Percentiles rank a stretch among this genome's conserved stretches.
These are phyloP conservation scores for Dilophus febrilis DNA, from an alignment of 2,888 invertebrate genomes.

Conservation along the genomic window DNA sequence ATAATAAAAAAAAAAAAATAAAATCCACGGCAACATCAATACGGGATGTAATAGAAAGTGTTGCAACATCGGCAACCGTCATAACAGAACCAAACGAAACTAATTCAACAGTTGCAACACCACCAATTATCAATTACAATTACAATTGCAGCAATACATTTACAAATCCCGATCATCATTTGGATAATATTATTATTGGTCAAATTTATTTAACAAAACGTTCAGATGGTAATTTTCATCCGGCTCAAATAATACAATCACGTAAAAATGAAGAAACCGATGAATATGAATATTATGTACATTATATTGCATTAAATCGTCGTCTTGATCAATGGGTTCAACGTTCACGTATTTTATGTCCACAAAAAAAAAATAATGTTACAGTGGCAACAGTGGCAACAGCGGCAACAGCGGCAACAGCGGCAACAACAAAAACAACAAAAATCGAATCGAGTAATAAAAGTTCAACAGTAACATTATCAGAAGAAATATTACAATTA, in stretches of 20 bases:
- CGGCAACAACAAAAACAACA: too few species aligned
- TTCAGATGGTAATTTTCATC: constrained; percentile 34
- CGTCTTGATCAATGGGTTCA: constrained; percentile 94
- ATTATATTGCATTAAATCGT: constrained; percentile 90
- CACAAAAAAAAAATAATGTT: too few species aligned
- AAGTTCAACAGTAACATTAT: neutral
- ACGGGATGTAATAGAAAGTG: too few species aligned
- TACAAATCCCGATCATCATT: too few species aligned
- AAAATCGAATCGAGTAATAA: too few species aligned
- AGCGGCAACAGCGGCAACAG: too few species aligned
- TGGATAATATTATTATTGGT: constrained; percentile 21
- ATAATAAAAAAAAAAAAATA: too few species aligned
- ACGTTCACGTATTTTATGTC: constrained; percentile 59
- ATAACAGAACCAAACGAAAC: constrained; percentile 3
- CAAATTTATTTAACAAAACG: constrained; percentile 26
- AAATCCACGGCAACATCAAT: too few species aligned
- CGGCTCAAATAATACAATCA: constrained; percentile 85
- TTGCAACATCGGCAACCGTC: too few species aligned
- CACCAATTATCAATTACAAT: too few species aligned
- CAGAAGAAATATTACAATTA: neutral
- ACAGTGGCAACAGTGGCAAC: constrained; percentile 10
- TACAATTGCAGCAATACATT: too few species aligned
- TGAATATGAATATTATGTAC: constrained; percentile 85
- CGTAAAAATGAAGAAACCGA: constrained; percentile 51
- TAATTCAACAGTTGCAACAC: too few species aligned